A percentile compares a stretch with the other conserved stretches of the same genome.
Conservation (phyloP, 2,797 vertebrate species). For the Sylvilagus floridanus region DNA sequence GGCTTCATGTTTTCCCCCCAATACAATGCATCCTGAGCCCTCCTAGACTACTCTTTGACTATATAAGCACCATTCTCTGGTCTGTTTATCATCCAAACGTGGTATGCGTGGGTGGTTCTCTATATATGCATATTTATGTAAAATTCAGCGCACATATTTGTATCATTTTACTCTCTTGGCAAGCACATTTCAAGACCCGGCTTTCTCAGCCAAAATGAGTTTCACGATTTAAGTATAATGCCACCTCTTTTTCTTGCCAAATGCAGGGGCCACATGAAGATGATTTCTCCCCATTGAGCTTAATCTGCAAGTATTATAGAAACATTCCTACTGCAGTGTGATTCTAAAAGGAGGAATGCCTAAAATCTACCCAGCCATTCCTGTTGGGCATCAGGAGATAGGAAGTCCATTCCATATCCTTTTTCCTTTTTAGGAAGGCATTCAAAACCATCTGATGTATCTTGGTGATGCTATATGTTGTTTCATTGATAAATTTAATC, state of each 20-base stretch:
- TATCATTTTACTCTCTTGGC: constrained; percentile 76
- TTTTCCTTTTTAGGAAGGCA: background rate
- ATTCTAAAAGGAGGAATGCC: constrained; percentile 34
- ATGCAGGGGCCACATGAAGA: background rate
- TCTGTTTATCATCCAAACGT: constrained; percentile 67
- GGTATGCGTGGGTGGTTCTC: constrained; percentile 32
- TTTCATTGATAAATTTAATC: background rate
- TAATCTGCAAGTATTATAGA: constrained; percentile 56
- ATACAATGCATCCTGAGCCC: background rate
- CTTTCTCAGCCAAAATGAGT: constrained; percentile 79
- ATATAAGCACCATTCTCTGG: background rate
- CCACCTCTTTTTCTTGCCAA: constrained; percentile 49
- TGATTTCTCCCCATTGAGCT: constrained; percentile 41
- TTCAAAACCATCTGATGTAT: background rate
- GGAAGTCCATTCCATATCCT: background rate
- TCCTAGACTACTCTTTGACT: background rate
- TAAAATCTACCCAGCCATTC: background rate
- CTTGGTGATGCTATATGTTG: background rate
- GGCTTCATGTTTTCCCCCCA: constrained; percentile 46
- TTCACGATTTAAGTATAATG: constrained; percentile 65
- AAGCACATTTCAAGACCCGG: constrained; percentile 71
- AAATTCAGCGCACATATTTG: constrained; percentile 75
- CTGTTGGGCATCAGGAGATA: background rate
- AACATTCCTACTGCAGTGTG: background rate
- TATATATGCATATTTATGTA: constrained; percentile 71